Evolutionary conservation across 2,888 invertebrate species (phyloP), one percentile per base, ranked within the genome.

Genomic region (Apodemia duryi): DNA sequence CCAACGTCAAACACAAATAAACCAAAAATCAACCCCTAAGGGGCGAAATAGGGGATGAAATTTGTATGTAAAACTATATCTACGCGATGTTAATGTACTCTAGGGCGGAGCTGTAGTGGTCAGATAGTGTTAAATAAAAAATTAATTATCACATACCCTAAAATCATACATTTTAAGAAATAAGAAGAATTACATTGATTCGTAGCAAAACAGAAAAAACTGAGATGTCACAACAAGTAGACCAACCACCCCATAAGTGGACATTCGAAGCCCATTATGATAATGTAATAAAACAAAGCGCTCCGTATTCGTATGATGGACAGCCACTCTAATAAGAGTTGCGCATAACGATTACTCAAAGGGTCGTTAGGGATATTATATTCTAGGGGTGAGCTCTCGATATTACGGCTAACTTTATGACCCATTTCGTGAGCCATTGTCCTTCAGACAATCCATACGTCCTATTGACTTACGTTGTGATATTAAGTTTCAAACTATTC

Each of bases 321-420:
- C 57, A 29, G 57, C 57, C 57, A 57, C 57, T 57, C 57, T 57
- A 57, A 57, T 57, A 57, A 57, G 57, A 57, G 57, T 57, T 57
- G 32, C 46, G 13, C 46, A 32, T 57, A 57, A 57, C 57, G 57
- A 57, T 57, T 57, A 57, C 57, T 57, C 11, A 57, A 57, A 57
- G 57, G 57, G 57, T 57, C 57, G 57, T 57, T 57, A 57, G 57
- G 57, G 57, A 57, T 57, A 57, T 57, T 57, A 57, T 57, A 57
- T 57, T 46, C 57, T 29, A 32, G 28, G 57, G 57, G 57, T 57
- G 57, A 57, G 32, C 57, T 57, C 57, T 32, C 13, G 57, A 57
- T 57, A 57, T 57, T 57, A 57, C 13, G 57, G 28, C 57, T 9
- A 57, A 57, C 57, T 57, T 57, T 57, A 57, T 29, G 57, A 32